Base-by-base conservation (phyloP, 1,140 invertebrate genomes). In the Aphidius gifuensis region DNA sequence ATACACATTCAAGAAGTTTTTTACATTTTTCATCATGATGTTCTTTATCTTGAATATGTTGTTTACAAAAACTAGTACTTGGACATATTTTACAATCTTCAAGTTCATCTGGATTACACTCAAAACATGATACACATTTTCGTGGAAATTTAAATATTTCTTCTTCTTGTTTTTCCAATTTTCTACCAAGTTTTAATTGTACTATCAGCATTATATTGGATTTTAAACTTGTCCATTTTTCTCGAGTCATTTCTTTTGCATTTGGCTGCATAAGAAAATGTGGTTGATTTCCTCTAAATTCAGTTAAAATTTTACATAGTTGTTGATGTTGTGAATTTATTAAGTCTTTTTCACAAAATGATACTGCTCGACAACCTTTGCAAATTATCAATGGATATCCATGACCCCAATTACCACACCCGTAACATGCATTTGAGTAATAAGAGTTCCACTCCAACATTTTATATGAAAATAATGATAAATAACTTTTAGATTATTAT, bases 71-170 rank as follows among this genome's bases (percentile, higher is more conserved):
- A 58, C 69, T 75, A 0, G 68, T 59, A 23, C 59, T 64, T 5
- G 69, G 69, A 50, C 75, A 77, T 5, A 64, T 58, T 32, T 59
- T 43, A 48, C 76, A 78, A 49, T 74, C 64, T 38, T 39, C 64
- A 9, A 77, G 9, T 21, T 43, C 42, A 53, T 69, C 64, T 38
- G 39, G 32, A 48, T 69, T 39, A 38, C 9, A 66, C 42, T 75
- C 61, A 21, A 74, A 69, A 43, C 75, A 77, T 6, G 72, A 48
- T 7, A 45, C 6, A 40, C 76, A 78, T 5, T 64, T 65, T 65
- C 64, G 66, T 8, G 70, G 68, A 61, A 74, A 78, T 61, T 69
- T 71, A 50, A 78, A 72, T 67, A 76, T 74, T 47, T 76, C 58
- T 9, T 70, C 65, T 53, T 78, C 76, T 40, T 74, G 73, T 0